Evolutionary conservation across 1,140 invertebrate genomes (phyloP).

Genomic region (Drosophila nikananu): DNA sequence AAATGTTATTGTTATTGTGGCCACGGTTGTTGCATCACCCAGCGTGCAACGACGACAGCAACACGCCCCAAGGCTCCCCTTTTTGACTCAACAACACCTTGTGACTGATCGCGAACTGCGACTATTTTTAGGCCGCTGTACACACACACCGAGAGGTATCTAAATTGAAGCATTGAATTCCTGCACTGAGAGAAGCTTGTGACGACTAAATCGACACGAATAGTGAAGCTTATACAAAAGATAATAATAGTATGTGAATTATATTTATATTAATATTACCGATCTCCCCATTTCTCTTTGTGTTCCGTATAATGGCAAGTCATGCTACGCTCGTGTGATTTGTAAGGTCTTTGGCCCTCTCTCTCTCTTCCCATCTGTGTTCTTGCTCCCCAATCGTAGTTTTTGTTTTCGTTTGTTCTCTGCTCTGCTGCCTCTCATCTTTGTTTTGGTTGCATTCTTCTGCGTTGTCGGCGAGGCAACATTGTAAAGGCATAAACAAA

Average conservation of each 20-base stretch:
- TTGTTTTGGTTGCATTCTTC: conserved; percentile 79
- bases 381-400: conserved; percentile 34
- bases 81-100: conserved; percentile 16
- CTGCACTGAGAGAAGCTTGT: conserved; percentile 2
- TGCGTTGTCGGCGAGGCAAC: conserved; percentile 30
- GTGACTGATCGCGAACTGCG: conserved; percentile 42
- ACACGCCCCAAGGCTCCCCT: conserved; percentile 22
- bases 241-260: neutral
- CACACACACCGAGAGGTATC: conserved; percentile 15
- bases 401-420: conserved; percentile 44
- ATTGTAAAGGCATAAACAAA: conserved; percentile 59
- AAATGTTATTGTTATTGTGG: conserved; percentile 34
- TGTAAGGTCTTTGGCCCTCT: conserved; percentile 79
- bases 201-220: neutral
- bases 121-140: conserved; percentile 68
- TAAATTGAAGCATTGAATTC: conserved; percentile 21
- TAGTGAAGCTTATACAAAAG: neutral
- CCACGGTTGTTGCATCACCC: conserved; percentile 74
- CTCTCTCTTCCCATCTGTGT: conserved; percentile 8
- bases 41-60: conserved; percentile 54
- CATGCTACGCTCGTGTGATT: conserved; percentile 82
- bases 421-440: conserved; percentile 40
- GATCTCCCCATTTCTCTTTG: conserved; percentile 11
- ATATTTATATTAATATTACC: neutral
- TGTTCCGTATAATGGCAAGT: conserved; percentile 67